Evolutionary conservation across 2,888 invertebrate genomes (phyloP).

Genomic region (Parasteatoda lunata): DNA sequence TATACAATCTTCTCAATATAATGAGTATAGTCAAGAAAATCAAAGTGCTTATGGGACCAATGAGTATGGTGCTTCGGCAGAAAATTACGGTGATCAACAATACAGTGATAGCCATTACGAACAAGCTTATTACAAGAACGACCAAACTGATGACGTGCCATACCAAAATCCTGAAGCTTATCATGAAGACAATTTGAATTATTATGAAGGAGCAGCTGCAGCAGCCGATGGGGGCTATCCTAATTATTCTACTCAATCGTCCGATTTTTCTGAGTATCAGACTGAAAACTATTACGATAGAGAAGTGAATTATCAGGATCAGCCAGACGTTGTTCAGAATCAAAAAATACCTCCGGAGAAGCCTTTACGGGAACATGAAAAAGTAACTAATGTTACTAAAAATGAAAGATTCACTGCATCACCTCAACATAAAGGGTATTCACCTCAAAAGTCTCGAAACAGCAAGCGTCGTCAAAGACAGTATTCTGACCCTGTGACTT

Average conservation of each 20-base stretch:
- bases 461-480: constrained; percentile 48
- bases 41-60: constrained; percentile 14
- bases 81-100: constrained; percentile 31
- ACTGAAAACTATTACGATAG: constrained; percentile 13
- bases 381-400: constrained; percentile 8
- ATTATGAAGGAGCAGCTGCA: constrained; percentile 8
- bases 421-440: constrained; percentile 49
- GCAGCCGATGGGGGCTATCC: not conserved
- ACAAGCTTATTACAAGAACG: constrained; percentile 13
- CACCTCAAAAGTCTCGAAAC: constrained; percentile 43
- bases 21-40: constrained; percentile 4
- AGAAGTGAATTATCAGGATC: constrained; percentile 18
- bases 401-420: constrained; percentile 36
- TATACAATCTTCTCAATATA: constrained; percentile 16
- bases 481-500: constrained; percentile 59
- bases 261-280: not conserved
- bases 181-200: constrained; percentile 1
- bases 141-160: not conserved
- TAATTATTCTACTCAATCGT: constrained; percentile 3
- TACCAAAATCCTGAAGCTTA: constrained; percentile 8
- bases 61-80: constrained; percentile 12
- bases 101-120: constrained; percentile 28
- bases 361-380: constrained; percentile 52
- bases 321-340: not conserved
- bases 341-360: constrained; percentile 45